Evolutionary conservation across 1,140 invertebrate species (phyloP), one percentile per base, ranked within the genome.

Genomic region (Luehdorfia chinensis): DNA sequence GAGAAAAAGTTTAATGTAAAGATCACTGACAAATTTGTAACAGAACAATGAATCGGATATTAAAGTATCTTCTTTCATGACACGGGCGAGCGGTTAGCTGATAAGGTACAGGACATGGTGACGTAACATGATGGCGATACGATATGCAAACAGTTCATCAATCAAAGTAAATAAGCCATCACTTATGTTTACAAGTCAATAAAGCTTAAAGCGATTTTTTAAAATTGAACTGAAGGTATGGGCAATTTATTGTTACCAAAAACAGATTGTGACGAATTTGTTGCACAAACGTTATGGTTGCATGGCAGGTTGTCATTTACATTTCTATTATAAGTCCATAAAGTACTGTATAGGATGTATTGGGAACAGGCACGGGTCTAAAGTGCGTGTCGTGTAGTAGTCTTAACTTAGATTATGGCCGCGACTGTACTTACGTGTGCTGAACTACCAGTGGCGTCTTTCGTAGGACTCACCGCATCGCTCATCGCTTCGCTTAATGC

Each of bases 11-110:
- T 80, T 79, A 79, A 79, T 85, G 75, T 84, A 73, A 81, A 84
- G 81, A 85, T 85, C 81, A 76, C 81, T 85, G 79, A 85, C 81
- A 85, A 85, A 84, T 85, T 85, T 85, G 79, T 84, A 84, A 85
- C 81, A 84, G 79, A 84, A 85, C 79, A 85, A 85, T 84, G 81
- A 85, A 76, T 85, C 66, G 75, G 81, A 84, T 84, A 85, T 83
- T 81, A 80, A 79, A 84, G 79, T 83, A 84, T 85, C 79, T 57
- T 54, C 67, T 85, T 85, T 83, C 81, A 71, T 74, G 81, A 79
- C 74, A 74, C 75, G 73, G 75, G 65, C 72, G 65, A 81, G 66
- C 77, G 81, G 79, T 80, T 80, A 74, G 66, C 50, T 44, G 49
- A 34, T 80, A 59, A 70, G 67, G 69, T 48, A 59, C 53, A 45